Base-by-base conservation (phyloP, 2,113 vertebrate genomes). In the Prietella phreatophila region DNA sequence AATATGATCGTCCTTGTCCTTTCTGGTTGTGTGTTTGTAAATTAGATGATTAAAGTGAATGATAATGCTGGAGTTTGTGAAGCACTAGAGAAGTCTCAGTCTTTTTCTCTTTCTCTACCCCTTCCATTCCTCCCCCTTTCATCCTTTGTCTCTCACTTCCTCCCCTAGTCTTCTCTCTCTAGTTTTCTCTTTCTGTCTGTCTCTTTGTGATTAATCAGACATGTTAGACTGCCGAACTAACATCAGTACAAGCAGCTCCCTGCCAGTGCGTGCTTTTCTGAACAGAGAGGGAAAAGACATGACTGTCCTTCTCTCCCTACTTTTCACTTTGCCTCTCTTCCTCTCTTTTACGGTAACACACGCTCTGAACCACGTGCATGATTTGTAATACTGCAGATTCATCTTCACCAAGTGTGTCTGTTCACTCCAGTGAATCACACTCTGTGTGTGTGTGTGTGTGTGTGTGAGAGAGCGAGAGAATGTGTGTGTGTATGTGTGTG, bases 131-230 rank as follows among this genome's bases (percentile, higher is more conserved):
- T 39, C 55, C 20, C n/a, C 4, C 4, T 84, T 50, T 30, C 17
- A 60, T 69, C 15, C n/a, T 47, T 67, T 42, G 14, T 69, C n/a
- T 33, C 30, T 86, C 33, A 22, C 25, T 20, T 17, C 47, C 7
- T 5, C 36, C 25, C 36, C 19, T 25, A 33, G 50, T 67, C 61
- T 19, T 67, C 42, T 80, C n/a, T 15, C n/a, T 69, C 56, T 22
- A 27, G 9, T 22, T 47, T 55, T 5, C 53, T n/a, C 33, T 30
- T 55, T 25, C 22, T 42, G 14, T 30, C 63, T 73, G 14, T 20
- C 25, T 73, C 36, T 65, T 19, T 86, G 14, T 88, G 88, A 88
- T 89, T 88, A 90, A 90, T 86, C 89, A 84, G 75, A 86, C 80
- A 67, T 90, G 87, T 79, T 84, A 89, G 4, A 85, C 76, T 82